Percentiles rank a stretch among this genome's conserved stretches.
Evolutionary conservation across 92 coral and sea anemone species (phyloP).

Genomic region (Parazoanthus atlanticus): DNA sequence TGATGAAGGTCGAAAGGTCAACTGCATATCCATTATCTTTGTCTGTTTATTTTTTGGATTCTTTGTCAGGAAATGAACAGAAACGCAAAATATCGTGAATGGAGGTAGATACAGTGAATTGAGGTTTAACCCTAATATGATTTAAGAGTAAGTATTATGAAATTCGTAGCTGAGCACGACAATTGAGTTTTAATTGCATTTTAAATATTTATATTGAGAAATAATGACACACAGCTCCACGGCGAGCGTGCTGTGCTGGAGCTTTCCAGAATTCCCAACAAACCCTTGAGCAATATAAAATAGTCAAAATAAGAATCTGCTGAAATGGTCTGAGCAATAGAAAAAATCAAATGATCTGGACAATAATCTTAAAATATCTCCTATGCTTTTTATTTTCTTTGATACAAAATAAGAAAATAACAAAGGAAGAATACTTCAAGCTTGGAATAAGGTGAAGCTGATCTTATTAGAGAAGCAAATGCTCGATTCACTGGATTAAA

Average conservation of each 20-base stretch:
- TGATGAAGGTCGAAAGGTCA: constrained; percentile 16
- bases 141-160: not conserved
- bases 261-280: constrained; percentile 13
- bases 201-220: not conserved
- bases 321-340: not conserved
- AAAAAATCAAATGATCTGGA: too few relatives aligned
- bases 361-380: not conserved
- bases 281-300: not conserved
- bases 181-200: not conserved
- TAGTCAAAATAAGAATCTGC: constrained; percentile 8
- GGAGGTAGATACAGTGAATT: not conserved
- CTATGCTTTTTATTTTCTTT: not conserved
- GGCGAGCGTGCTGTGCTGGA: not conserved
- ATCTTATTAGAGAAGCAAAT: not conserved
- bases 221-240: not conserved
- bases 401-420: too few relatives aligned
- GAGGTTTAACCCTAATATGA: constrained; percentile 3
- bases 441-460: not conserved
- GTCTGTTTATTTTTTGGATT: constrained; percentile 9
- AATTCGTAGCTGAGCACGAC: not conserved
- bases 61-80: constrained; percentile 11
- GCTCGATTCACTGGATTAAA: too few relatives aligned
- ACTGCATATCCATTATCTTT: not conserved
- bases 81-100: constrained; percentile 30
- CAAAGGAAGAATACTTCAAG: not conserved